These are phyloP conservation scores for Epinephelus awoara DNA, from an alignment of 2,797 vertebrate species.

Conservation along the genomic window DNA sequence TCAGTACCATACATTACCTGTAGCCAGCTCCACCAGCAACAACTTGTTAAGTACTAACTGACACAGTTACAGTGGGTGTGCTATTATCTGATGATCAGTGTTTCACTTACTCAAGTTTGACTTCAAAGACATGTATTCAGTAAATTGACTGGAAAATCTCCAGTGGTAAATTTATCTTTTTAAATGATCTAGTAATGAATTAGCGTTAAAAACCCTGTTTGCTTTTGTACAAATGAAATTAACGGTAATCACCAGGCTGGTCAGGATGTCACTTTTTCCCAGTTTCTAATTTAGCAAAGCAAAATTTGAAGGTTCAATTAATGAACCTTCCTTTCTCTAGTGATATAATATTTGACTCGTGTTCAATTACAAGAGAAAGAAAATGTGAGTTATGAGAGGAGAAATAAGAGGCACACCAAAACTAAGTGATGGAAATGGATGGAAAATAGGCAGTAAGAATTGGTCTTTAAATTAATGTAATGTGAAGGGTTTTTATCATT, in stretches of 20 bases:
- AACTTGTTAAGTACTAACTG: background rate
- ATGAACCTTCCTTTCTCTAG: background rate
- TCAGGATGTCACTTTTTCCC: constrained; percentile 1
- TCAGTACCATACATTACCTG: constrained; percentile 17
- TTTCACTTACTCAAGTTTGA: constrained; percentile 4
- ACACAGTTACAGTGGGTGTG: background rate
- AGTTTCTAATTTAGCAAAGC: constrained; percentile 8
- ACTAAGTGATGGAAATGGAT: background rate
- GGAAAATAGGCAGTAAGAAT: background rate
- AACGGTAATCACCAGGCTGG: background rate
- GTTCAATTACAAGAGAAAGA: constrained; percentile 7
- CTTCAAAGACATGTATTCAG: background rate
- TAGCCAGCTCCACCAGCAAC: background rate
- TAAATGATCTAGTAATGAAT: background rate
- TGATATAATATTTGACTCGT: background rate
- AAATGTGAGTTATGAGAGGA: background rate
- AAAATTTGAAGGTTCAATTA: background rate
- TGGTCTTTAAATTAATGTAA: background rate
- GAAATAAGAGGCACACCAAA: background rate
- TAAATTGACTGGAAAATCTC: background rate
- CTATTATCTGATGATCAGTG: background rate
- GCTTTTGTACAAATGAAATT: background rate
- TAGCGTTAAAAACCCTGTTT: background rate
- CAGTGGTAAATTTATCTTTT: background rate
- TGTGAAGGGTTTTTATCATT: background rate